phyloP scores from a whole-genome alignment of 2,113 vertebrate genomes.

The Podarcis cretensis region DNA sequence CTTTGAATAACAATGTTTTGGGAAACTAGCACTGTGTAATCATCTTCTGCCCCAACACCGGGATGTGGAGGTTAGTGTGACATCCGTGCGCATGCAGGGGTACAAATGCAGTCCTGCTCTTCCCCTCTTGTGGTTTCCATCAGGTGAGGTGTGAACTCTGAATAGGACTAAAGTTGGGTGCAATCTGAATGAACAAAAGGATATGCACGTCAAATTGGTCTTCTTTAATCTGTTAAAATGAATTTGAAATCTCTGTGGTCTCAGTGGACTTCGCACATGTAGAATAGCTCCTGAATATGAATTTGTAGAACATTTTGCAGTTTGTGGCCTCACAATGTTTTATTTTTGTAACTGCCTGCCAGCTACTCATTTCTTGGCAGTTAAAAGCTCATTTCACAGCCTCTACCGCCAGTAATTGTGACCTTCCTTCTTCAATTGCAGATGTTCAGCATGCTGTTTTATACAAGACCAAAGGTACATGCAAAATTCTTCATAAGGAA shows the following conservation, averaged over 20 bases:
- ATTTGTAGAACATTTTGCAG: fast-evolving
- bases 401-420: not conserved
- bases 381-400: constrained; percentile 17
- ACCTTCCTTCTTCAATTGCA: constrained; percentile 26
- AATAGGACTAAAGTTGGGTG: no score
- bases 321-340: not conserved
- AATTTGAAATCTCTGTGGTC: not conserved
- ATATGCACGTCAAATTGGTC: no score
- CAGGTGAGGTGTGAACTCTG: no score
- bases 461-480: constrained; percentile 13
- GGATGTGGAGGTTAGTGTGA: no score
- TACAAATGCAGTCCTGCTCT: not conserved
- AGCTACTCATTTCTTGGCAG: constrained; percentile 3
- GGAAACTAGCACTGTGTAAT: no score
- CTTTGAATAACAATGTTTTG: no score
- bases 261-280: not conserved
- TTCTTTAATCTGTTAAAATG: not conserved
- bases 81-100: fast-evolving
- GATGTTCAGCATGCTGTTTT: not conserved
- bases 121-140: not conserved
- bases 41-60: no score
- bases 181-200: no score
- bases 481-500: not conserved
- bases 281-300: not conserved
- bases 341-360: not conserved